phyloP scores from a whole-genome alignment of 2,113 vertebrate genomes.

The Calidris pugnax region DNA sequence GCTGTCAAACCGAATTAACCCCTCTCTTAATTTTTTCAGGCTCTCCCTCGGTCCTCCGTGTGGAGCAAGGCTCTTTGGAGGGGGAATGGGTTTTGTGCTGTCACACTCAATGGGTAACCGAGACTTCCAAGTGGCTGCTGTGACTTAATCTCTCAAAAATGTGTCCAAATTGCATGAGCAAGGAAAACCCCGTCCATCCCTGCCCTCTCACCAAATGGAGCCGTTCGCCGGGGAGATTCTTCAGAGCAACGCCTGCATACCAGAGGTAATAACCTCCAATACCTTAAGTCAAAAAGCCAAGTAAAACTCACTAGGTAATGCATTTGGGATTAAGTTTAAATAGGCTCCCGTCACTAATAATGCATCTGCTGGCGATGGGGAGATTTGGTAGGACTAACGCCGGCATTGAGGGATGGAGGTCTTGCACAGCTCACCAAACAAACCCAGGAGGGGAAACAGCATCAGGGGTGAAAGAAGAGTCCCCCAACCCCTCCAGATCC shows the following conservation, averaged over 20 bases:
- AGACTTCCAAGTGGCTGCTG: not conserved
- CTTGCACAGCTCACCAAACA: conserved; percentile 33
- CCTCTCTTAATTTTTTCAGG: not conserved
- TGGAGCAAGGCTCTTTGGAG: not conserved
- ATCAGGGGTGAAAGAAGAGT: not conserved
- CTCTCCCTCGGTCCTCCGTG: rapidly evolving
- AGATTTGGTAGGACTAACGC: conserved; percentile 2
- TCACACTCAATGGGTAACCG: not conserved
- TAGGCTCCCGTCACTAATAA: conserved; percentile 27
- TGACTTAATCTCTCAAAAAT: conserved; percentile 25
- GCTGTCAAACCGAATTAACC: not conserved
- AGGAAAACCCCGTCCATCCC: not conserved
- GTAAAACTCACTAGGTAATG: conserved; percentile 56
- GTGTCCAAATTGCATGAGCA: not conserved
- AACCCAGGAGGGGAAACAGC: not conserved
- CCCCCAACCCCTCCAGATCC: not conserved
- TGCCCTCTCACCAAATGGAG: not conserved
- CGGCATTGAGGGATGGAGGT: conserved; percentile 36
- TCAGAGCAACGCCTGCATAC: not conserved
- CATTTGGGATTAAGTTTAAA: conserved; percentile 70
- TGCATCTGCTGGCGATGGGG: conserved; percentile 1
- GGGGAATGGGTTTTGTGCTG: not conserved
- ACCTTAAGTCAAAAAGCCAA: conserved; percentile 15
- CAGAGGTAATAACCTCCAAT: conserved; percentile 44
- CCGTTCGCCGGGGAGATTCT: not conserved